Conservation (phyloP, 2,888 invertebrate genomes). For the Diarsia rubi region DNA sequence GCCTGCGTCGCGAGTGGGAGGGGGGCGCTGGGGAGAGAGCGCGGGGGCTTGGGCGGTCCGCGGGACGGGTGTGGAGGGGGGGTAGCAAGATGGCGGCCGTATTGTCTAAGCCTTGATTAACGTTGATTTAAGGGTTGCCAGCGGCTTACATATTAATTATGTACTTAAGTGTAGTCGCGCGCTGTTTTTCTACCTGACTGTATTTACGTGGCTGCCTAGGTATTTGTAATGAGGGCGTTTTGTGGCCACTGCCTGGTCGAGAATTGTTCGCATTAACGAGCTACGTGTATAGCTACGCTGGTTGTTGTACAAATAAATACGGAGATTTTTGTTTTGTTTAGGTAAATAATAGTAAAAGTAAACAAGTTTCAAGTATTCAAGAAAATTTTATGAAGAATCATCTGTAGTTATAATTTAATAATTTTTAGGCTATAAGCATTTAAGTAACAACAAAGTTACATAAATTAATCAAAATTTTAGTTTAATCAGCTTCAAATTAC, state of each 20-base stretch:
- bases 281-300: neutral
- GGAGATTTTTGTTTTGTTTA: neutral
- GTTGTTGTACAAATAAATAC: slow-evolving; percentile 9
- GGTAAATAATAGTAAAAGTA: neutral
- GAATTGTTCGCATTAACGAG: slow-evolving; percentile 33
- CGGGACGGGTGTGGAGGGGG: slow-evolving; percentile 66
- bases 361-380: neutral
- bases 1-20: slow-evolving; percentile 73
- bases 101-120: slow-evolving; percentile 89
- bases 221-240: slow-evolving; percentile 59
- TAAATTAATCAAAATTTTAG: neutral
- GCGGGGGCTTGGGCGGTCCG: slow-evolving; percentile 57
- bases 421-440: neutral
- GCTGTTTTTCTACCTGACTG: slow-evolving; percentile 74
- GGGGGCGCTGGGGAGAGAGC: slow-evolving; percentile 63
- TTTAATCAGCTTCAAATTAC: neutral
- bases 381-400: neutral
- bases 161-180: slow-evolving; percentile 79
- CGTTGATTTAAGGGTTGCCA: slow-evolving; percentile 85
- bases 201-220: slow-evolving; percentile 60
- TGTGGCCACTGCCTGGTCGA: slow-evolving; percentile 48
- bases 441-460: neutral
- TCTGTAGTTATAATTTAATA: neutral
- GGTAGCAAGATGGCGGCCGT: slow-evolving; percentile 86
- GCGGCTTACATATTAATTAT: slow-evolving; percentile 89